Base-by-base conservation (phyloP, 1,140 invertebrate genomes). In the Spodoptera litura region DNA sequence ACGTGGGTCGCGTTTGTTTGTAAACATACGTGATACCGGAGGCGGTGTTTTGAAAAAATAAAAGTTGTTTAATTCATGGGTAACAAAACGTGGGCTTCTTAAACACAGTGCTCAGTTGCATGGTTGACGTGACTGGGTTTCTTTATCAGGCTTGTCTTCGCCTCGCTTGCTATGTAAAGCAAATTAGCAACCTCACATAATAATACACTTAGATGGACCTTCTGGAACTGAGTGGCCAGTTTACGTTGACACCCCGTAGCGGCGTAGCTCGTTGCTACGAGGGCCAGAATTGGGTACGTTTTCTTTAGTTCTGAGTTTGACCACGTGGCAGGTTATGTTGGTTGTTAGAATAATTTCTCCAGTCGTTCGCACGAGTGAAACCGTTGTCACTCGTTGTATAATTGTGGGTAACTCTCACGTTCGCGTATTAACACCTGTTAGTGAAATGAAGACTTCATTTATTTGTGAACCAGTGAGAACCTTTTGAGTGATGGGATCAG, bases 361-460 rank as follows among this genome's bases (percentile, higher is more conserved):
- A n/a, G 13, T 3, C 15, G 78, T 79, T 79, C 78, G 62, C 78
- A 80, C 73, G 51, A 61, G 70, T 73, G 70, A 73, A 73, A 73
- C 70, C 56, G 72, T 61, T 64, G 59, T 76, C 61, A 76, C 49
- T 44, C 12, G 44, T 61, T 79, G 58, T 66, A 66, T 66, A 66
- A 70, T 52, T 70, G 66, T 53, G 49, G 66, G 49, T 31, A 70
- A 70, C 66, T 70, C 66, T 66, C 62, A 51, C 66, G 38, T 49
- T 31, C 4, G 4, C 66, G 38, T 68, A 52, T 70, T 70, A 70
- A 70, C 83, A 76, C 82, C 81, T 80, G 82, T 66, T 49, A 66
- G 35, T 10, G 61, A 64, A 66, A 49, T 66, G 35, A 66, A 66
- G n/a, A 4, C 62, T 44, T 12, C 27, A n/a, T 44, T 44, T 66